phyloP scores from a whole-genome alignment of 2,888 invertebrate genomes.

The Oxycera nigricornis region DNA sequence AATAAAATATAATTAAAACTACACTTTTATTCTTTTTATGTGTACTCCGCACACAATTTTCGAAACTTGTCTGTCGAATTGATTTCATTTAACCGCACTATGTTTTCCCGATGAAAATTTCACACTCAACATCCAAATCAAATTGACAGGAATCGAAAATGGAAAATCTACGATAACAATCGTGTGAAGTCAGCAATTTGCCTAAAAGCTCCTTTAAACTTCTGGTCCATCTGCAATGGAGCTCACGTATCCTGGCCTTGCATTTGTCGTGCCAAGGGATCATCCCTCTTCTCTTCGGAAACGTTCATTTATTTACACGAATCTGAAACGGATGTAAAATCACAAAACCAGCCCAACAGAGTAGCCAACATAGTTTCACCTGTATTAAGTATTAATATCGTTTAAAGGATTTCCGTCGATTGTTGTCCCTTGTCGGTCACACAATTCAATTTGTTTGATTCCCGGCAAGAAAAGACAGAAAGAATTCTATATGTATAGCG shows the following conservation, averaged over 20 bases:
- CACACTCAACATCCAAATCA: not conserved
- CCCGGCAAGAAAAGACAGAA: not conserved
- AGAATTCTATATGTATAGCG: not conserved
- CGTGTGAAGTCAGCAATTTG: not conserved
- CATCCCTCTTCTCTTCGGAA: not conserved
- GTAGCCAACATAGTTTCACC: conserved; percentile 9
- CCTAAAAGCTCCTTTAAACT: conserved; percentile 14
- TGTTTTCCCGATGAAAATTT: not conserved
- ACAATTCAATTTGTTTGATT: not conserved
- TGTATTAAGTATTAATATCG: conserved; percentile 18
- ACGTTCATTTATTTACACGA: not conserved
- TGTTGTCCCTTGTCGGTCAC: not conserved
- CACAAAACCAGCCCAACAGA: conserved; percentile 4
- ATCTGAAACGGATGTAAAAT: not conserved
- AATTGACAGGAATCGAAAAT: not conserved
- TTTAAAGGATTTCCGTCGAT: not conserved
- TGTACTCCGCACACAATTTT: not conserved
- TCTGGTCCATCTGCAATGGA: not conserved
- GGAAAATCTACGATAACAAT: not conserved
- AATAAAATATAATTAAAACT: not conserved
- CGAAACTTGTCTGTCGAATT: not conserved
- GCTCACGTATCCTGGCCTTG: too few species aligned
- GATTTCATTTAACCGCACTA: too few species aligned
- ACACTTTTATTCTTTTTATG: not conserved
- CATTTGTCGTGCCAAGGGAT: not conserved